phyloP scores from a whole-genome alignment of 92 coral and sea anemone species.

The Siderastrea radians region DNA sequence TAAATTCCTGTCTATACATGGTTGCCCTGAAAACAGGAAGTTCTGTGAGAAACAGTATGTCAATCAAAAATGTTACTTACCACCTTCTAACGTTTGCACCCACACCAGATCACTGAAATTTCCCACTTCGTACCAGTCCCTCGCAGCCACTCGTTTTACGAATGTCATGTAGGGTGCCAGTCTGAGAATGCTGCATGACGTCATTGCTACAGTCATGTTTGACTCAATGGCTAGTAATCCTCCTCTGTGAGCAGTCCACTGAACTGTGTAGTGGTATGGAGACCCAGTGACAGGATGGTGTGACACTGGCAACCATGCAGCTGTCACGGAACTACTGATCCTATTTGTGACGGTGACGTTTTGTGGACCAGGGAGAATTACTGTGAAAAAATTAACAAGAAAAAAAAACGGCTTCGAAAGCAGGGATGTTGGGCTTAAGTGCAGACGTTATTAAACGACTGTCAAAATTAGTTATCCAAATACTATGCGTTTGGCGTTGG shows the following conservation, averaged over 20 bases:
- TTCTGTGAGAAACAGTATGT: not conserved
- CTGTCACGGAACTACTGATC: not conserved
- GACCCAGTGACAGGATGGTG: not conserved
- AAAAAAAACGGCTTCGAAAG: no score
- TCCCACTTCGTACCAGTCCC: not conserved
- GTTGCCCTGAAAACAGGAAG: no score
- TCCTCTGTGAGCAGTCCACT: not conserved
- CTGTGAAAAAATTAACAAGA: no score
- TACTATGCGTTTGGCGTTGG: no score
- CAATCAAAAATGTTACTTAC: not conserved
- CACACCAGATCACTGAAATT: not conserved
- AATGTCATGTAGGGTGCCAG: not conserved
- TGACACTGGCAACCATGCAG: constrained; percentile 2
- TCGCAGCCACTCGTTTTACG: not conserved
- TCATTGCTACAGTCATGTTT: not conserved
- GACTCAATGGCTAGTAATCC: not conserved
- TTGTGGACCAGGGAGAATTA: not conserved
- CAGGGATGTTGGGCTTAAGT: no score
- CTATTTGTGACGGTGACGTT: not conserved
- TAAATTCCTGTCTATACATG: no score
- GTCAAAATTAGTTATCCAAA: no score
- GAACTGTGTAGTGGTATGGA: not conserved
- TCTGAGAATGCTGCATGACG: not conserved
- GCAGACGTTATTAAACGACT: no score
- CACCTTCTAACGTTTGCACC: not conserved